Evolutionary conservation across 2,113 vertebrate genomes (phyloP).

Genomic region (Brienomyrus brachyistius): DNA sequence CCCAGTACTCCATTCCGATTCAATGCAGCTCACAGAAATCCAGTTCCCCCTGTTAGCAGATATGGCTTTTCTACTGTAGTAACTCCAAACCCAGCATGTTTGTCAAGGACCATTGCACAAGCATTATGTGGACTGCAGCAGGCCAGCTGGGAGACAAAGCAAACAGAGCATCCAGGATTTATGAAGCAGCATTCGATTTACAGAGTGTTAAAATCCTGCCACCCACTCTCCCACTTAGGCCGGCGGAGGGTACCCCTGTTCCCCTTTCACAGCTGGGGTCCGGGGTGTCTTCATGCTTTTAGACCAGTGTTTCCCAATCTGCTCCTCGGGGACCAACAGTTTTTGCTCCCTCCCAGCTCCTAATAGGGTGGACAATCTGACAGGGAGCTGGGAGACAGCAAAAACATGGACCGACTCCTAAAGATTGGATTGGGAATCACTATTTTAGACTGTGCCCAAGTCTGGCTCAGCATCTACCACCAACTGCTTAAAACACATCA

Average conservation of each 20-base stretch:
- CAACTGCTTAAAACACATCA: background rate
- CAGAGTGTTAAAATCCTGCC: background rate
- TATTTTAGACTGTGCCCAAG: background rate
- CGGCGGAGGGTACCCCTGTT: background rate
- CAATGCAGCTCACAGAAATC: background rate
- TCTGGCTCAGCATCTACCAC: background rate
- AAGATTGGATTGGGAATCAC: background rate
- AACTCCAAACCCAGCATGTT: background rate
- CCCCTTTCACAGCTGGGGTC: background rate
- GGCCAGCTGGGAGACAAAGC: background rate
- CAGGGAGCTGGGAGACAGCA: background rate
- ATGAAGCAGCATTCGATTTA: background rate
- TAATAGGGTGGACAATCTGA: background rate
- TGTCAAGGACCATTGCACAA: background rate
- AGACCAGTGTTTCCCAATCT: background rate
- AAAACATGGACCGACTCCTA: background rate
- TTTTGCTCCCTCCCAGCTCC: background rate
- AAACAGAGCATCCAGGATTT: background rate
- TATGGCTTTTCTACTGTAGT: background rate
- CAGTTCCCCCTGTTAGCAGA: background rate
- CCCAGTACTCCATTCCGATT: background rate
- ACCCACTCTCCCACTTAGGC: background rate
- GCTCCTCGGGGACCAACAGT: background rate
- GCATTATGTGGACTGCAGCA: background rate
- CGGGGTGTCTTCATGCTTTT: background rate